Conservation (phyloP, 1,140 invertebrate genomes). For the Drosophila santomea region DNA sequence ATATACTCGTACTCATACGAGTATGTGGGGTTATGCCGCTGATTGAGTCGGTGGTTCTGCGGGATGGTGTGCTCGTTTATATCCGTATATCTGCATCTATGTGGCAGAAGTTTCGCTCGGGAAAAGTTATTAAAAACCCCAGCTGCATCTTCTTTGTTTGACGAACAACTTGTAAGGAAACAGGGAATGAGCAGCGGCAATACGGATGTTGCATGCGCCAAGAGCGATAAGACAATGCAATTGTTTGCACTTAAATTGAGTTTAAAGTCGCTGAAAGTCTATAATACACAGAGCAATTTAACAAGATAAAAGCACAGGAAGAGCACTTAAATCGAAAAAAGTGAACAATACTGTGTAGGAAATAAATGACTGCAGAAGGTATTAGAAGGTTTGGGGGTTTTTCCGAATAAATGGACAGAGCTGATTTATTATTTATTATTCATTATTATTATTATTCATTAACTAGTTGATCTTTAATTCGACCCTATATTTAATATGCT, state of each 20-base stretch:
- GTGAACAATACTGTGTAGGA: not conserved
- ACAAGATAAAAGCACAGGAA: conserved; percentile 7
- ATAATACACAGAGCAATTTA: conserved; percentile 24
- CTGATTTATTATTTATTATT: too few relatives aligned
- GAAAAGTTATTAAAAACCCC: conserved; percentile 41
- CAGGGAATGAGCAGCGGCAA: conserved; percentile 14
- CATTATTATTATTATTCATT: too few relatives aligned
- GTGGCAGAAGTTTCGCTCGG: conserved; percentile 14
- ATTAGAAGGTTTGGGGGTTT: not conserved
- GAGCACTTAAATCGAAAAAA: conserved; percentile 3
- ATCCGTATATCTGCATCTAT: not conserved
- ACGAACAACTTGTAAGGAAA: conserved; percentile 17
- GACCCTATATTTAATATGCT: too few relatives aligned
- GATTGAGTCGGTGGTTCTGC: conserved; percentile 6
- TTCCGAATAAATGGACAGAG: not conserved
- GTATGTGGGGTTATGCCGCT: not conserved
- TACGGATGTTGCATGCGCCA: conserved; percentile 33
- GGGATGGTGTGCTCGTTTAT: not conserved
- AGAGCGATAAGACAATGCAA: conserved; percentile 38
- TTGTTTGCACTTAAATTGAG: conserved; percentile 40
- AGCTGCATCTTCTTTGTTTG: conserved; percentile 32
- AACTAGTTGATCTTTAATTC: not conserved
- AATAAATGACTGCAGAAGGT: not conserved
- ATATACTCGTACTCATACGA: conserved; percentile 5
- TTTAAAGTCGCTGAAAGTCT: conserved; percentile 22